Base-by-base conservation (phyloP, 2,797 vertebrate genomes). In the Micrastur ruficollis region DNA sequence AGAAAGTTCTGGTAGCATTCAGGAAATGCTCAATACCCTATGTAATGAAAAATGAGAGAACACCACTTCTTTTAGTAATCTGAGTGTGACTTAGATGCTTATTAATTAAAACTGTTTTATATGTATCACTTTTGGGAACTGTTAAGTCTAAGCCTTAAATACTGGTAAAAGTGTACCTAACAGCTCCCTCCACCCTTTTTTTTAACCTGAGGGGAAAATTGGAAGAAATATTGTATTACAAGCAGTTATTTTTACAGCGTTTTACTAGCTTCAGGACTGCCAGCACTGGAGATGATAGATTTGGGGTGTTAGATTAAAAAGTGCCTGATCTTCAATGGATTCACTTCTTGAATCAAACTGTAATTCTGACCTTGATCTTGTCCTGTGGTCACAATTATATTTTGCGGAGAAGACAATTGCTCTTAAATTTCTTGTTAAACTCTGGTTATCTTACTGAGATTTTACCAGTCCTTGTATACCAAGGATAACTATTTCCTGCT, bases 171-270 rank as follows among this genome's bases (percentile, higher is more conserved):
- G 4, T 34, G 3, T 49, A 27, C 26, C 4, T 76, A 29, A 23
- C 2, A 21, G 20, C 11, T 14, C 3, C 23, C 25, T 5, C 4
- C 4, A 11, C 5, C 1, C 1, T 7, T 32, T 10, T n/a, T 38
- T 29, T 42, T 31, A 46, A 11, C 50, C 9, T 14, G 32, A 42
- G 9, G 36, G 26, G 21, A 25, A 36, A 66, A 62, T 22, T 7
- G 1, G 36, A 44, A 49, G 14, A 68, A 40, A 26, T 4, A 4
- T 11, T 58, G 7, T 65, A 40, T 50, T 71, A 11, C 17, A 70
- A 66, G 27, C 32, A 32, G 17, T 38, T 84, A 23, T 55, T 91
- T 94, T 76, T 46, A 34, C 11, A 27, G 6, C 81, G 13, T 47
- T 88, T 8, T 81, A 4, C 16, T 93, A 14, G n/a, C 14, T 91